Evolutionary conservation across 2,888 invertebrate species (phyloP), one percentile per base, ranked within the genome.

Genomic region (Hoplodrina blanda): DNA sequence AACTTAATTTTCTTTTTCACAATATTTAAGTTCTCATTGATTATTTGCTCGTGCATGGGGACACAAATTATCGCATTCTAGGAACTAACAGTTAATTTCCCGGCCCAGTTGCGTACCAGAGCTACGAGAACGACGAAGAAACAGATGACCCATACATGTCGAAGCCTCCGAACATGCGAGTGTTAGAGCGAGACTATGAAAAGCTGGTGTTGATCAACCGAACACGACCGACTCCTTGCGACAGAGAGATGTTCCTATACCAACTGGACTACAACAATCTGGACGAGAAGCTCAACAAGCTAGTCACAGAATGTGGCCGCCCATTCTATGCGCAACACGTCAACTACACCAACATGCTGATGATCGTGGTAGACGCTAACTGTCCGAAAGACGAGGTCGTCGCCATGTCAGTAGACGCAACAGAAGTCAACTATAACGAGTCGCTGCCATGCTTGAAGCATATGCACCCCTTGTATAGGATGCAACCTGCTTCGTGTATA

Each of bases 181-280:
- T 92, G 53, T 88, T 96, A 82, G 96, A 97, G 85, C 92, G 97
- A 82, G 94, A 97, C 85, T 96, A 97, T 89, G 97, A 97, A 81
- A 96, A 97, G 76, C 93, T 96, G 11, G 96, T 98, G 2, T 94
- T 97, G 62, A 97, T 98, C 84, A 97, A 97, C 82, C 96, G 98
- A 87, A 98, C 98, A 0, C 96, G 98, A 56, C 98, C 98, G 0
- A 97, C 98, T 68, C 98, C 98, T 6, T 99, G 99, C 90, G 99
- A 99, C 91, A 97, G 98, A 90, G 97, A 98, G 90, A 96, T 97
- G 88, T 95, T 91, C 59, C 90, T 97, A 3, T 97, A 97, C 88
- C 95, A 96, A 86, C 87, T 97, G 33, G 94, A 96, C 19, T 95
- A 94, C 77, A 94, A 87, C 71, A 94, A 92, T 71, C 92, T 93